Percentiles rank a stretch among this genome's conserved stretches.
Evolutionary conservation across 2,797 vertebrate genomes (phyloP).

Genomic region (Spinus pinus): DNA sequence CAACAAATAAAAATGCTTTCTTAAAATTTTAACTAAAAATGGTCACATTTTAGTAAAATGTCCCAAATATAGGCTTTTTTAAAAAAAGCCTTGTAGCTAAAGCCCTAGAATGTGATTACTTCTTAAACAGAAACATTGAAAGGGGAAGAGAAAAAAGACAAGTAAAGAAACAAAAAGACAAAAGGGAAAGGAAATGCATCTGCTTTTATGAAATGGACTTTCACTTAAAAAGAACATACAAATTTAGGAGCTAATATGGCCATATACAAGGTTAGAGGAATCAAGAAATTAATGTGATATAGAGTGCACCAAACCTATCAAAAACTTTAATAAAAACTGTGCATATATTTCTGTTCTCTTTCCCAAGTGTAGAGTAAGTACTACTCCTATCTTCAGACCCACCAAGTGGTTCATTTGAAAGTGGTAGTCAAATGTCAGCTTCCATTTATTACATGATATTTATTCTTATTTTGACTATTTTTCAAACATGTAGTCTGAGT

Average conservation of each 20-base stretch:
- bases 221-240: not conserved
- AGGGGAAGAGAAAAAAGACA: not conserved
- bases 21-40: not conserved
- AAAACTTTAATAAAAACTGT: not conserved
- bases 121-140: not conserved
- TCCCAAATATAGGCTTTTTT: not conserved
- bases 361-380: not conserved
- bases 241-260: not conserved
- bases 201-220: not conserved
- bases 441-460: not conserved
- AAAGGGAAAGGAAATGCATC: not conserved
- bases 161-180: not conserved
- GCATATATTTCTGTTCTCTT: not conserved
- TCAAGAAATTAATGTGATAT: not conserved
- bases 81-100: not conserved
- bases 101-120: not conserved
- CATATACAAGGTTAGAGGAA: not conserved
- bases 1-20: not conserved
- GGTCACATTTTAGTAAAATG: not conserved
- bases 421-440: not conserved
- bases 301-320: not conserved
- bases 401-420: not conserved
- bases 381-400: not conserved
- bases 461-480: not conserved
- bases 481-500: not conserved